These are phyloP conservation scores for Syngnathus scovelli DNA, from an alignment of 2,113 vertebrate genomes.

Conservation along the genomic window DNA sequence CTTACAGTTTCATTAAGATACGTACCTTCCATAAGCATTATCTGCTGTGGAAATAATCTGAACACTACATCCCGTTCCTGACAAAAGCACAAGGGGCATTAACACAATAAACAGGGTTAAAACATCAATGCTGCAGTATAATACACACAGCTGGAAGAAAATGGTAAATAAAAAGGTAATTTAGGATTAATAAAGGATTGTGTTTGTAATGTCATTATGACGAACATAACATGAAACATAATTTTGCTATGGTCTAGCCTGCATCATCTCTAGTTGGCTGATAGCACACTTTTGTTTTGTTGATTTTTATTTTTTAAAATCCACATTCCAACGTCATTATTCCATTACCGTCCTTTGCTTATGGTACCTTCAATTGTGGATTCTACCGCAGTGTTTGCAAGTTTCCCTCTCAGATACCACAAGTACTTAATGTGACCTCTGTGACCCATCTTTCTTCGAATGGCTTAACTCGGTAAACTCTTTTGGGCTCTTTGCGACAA, in stretches of 20 bases:
- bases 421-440: not conserved
- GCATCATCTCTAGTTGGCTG: too few species aligned
- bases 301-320: not conserved
- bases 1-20: not conserved
- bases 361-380: not conserved
- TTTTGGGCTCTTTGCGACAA: not conserved
- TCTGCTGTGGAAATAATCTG: not conserved
- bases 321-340: not conserved
- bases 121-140: not conserved
- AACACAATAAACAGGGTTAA: constrained; percentile 22
- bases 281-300: too few species aligned
- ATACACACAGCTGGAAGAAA: too few species aligned
- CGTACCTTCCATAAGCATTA: not conserved
- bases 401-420: not conserved
- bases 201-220: too few species aligned
- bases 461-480: not conserved
- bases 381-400: not conserved
- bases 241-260: too few species aligned
- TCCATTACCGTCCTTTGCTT: not conserved
- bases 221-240: too few species aligned
- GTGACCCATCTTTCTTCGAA: not conserved
- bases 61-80: constrained; percentile 2
- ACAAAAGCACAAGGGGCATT: constrained; percentile 2
- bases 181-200: too few species aligned
- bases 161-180: too few species aligned